Evolutionary conservation across 2,888 invertebrate genomes (phyloP), one percentile per base, ranked within the genome.

Genomic region (Peribatodes rhomboidaria): DNA sequence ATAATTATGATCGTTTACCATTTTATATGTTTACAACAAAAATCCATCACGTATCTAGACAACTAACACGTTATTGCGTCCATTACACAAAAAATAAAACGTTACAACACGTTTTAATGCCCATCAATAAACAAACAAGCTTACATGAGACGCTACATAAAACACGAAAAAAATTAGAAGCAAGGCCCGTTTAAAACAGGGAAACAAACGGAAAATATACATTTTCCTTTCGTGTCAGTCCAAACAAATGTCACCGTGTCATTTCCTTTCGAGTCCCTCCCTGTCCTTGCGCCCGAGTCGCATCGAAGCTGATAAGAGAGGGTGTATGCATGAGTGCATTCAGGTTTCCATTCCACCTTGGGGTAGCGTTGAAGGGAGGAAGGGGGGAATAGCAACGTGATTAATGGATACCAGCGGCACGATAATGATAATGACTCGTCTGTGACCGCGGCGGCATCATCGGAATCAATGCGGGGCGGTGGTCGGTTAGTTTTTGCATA

Each of bases 291-390:
- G 78, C 79, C 79, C 83, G 80, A 81, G 78, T 84, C 82, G 80
- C 86, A 86, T 88, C 86, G 82, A 79, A 85, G 86, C 89, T 92
- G 92, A 92, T 92, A 92, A 91, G 89, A 81, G 86, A 89, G 91
- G 89, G 91, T 89, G 89, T 86, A 91, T 89, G 91, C 90, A 92
- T 87, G 89, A 89, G 83, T 89, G 90, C 89, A 89, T 89, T 87
- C 90, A 90, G 88, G 90, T 86, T 89, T 61, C 68, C 57, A 68
- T 89, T 60, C 70, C 58, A 67, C 70, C 87, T 85, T 84, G 81
- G 85, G 85, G 80, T 76, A 74, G 76, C 68, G 70, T 66, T 63
- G 68, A 68, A 69, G 70, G 76, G 76, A 74, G 72, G 70, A 54
- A 76, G 79, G 77, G 72, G 72, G 44, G 86, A 85, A 90, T 88